phyloP scores from a whole-genome alignment of 1,140 invertebrate genomes.

The Drosophila micromelanica region DNA sequence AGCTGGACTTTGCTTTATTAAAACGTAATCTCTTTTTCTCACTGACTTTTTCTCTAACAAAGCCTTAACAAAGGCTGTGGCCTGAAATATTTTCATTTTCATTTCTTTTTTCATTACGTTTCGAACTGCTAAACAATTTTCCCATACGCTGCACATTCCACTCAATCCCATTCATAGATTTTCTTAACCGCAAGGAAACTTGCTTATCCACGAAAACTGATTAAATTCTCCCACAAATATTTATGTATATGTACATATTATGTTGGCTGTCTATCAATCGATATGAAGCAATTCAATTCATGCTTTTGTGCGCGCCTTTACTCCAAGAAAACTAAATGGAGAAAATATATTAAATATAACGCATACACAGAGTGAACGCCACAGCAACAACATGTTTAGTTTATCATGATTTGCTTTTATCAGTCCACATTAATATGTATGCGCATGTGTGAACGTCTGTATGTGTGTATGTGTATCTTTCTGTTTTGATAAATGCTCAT shows the following conservation, averaged over 20 bases:
- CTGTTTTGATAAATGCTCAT: neutral
- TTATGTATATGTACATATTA: neutral
- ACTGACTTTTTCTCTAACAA: no score
- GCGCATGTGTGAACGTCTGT: conserved; percentile 9
- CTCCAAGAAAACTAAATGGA: conserved; percentile 4
- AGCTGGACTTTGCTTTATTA: neutral
- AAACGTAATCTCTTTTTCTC: neutral
- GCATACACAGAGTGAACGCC: conserved; percentile 35
- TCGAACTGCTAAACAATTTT: conserved; percentile 57
- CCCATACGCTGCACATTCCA: conserved; percentile 16
- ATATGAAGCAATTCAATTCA: conserved; percentile 54
- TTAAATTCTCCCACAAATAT: conserved; percentile 59
- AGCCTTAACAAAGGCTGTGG: conserved; percentile 34
- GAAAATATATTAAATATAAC: conserved; percentile 33
- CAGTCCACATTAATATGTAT: conserved; percentile 43
- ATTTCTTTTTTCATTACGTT: conserved; percentile 52
- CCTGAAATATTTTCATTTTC: conserved; percentile 62
- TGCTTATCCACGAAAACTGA: conserved; percentile 62
- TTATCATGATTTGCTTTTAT: conserved; percentile 38
- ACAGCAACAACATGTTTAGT: conserved; percentile 36
- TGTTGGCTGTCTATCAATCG: conserved; percentile 50
- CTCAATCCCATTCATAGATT: conserved; percentile 37
- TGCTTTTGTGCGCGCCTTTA: conserved; percentile 14
- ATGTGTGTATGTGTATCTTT: conserved; percentile 19
- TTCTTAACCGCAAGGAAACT: conserved; percentile 33